These are phyloP conservation scores for Sialis lutaria DNA, from an alignment of 2,888 invertebrate species.

Conservation along the genomic window DNA sequence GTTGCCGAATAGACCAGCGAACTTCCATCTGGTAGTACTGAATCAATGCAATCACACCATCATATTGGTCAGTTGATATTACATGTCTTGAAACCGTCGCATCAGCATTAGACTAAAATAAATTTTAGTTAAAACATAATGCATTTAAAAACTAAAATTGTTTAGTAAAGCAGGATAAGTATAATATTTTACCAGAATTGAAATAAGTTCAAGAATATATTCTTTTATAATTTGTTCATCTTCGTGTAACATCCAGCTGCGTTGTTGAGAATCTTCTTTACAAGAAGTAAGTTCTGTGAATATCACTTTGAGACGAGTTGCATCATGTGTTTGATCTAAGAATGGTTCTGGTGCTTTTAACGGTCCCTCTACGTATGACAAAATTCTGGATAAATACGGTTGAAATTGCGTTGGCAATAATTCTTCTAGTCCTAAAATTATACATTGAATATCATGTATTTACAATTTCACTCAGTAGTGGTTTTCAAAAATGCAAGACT, in stretches of 20 bases:
- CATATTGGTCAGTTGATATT: conserved; percentile 67
- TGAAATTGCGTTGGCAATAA: conserved; percentile 39
- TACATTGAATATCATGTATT: neutral
- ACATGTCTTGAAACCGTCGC: conserved; percentile 73
- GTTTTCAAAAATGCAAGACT: neutral
- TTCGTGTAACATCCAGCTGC: conserved; percentile 90
- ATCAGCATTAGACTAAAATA: conserved; percentile 74
- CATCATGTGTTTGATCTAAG: conserved; percentile 70
- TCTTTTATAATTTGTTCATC: conserved; percentile 80
- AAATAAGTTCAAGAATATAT: conserved; percentile 64
- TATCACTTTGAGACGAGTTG: conserved; percentile 63
- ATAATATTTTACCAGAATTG: conserved; percentile 52
- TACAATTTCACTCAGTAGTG: conserved; percentile 12
- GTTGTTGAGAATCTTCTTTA: conserved; percentile 87
- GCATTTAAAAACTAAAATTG: too few species aligned
- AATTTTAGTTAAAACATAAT: neutral
- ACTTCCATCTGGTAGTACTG: conserved; percentile 96
- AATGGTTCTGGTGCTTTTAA: conserved; percentile 44
- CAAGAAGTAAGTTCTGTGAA: conserved; percentile 72
- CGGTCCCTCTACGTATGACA: conserved; percentile 39
- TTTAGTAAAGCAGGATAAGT: neutral
- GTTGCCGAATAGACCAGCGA: conserved; percentile 66
- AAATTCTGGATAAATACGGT: conserved; percentile 35
- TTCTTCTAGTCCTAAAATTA: conserved; percentile 29
- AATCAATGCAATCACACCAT: conserved; percentile 66